Base-by-base conservation (phyloP, 2,797 vertebrate species). In the Serranus cabrilla region DNA sequence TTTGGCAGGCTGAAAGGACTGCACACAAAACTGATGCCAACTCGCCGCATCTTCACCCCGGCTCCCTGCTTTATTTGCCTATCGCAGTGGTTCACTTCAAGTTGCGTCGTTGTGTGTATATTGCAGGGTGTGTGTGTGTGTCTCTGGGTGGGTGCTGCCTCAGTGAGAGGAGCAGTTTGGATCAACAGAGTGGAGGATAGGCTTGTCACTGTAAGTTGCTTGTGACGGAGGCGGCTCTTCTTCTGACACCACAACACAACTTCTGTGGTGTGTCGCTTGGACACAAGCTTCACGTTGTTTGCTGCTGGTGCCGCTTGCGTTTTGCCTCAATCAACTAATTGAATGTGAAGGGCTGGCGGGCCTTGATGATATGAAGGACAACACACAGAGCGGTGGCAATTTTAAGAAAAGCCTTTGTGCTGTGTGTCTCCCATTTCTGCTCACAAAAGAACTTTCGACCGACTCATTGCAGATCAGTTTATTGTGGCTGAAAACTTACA, bases 261-360 rank as follows among this genome's bases (percentile, higher is more conserved):
- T 94, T 94, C 91, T 91, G 91, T 79, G 89, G 83, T 83, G 90
- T 88, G 90, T 93, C 88, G 84, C 86, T 89, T 69, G 87, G 92
- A 93, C 91, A 91, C 86, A 85, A 90, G 91, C 89, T 88, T 81
- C 83, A 65, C 80, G 80, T 89, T 91, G 92, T 94, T 91, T 91
- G 90, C 91, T 88, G 89, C 90, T 87, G 92, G 91, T 94, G 94
- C 91, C 88, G 83, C 92, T 93, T 91, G 90, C 87, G 76, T 94
- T 95, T 94, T 89, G 87, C 94, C 92, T 94, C 95, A 92, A 92
- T 95, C 93, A 94, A 78, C 92, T 95, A 94, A 95, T 94, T 93
- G 88, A 89, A 94, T 92, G 91, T 94, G 95, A 96, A 92, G 91
- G 90, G 88, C 93, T 84, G 52, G 87, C 78, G 82, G 90, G 84